Percentiles rank a stretch among this genome's conserved stretches.
Evolutionary conservation across 2,797 vertebrate species (phyloP).

Genomic region (Cyclura pinguis): DNA sequence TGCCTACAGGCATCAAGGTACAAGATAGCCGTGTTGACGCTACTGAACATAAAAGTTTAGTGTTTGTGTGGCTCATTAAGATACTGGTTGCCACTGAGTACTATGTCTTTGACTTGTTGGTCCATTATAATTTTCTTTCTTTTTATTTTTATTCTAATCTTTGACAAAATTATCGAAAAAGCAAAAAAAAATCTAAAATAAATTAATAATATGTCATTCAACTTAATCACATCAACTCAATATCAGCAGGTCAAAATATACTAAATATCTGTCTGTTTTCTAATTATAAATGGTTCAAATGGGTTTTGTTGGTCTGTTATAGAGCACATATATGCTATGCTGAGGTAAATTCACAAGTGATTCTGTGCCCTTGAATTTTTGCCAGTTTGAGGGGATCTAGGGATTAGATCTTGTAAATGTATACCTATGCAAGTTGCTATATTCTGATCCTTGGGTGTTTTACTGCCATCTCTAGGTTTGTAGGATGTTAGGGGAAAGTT

Average conservation of each 20-base stretch:
- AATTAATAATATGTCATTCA: no score
- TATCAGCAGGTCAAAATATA: no score
- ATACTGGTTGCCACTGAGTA: not conserved
- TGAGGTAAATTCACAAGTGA: not conserved
- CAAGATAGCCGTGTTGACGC: accelerated
- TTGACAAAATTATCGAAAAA: no score
- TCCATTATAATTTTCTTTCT: not conserved
- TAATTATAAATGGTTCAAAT: no score
- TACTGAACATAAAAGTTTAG: accelerated
- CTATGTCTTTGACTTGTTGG: no score
- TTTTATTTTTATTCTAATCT: no score
- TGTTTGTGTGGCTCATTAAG: not conserved
- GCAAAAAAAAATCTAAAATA: no score
- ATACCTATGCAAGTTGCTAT: not conserved
- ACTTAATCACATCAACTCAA: no score
- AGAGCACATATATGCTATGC: not conserved
- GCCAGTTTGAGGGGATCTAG: not conserved
- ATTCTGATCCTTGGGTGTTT: no score
- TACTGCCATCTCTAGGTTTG: not conserved
- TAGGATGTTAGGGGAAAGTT: not conserved
- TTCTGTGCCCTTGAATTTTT: not conserved
- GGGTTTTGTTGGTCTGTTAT: not conserved
- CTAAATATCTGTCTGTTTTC: no score
- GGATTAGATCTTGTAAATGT: not conserved
- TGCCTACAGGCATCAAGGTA: slow-evolving; percentile 96